These are phyloP conservation scores for Netelia virgata DNA, from an alignment of 2,888 invertebrate species.

Conservation along the genomic window DNA sequence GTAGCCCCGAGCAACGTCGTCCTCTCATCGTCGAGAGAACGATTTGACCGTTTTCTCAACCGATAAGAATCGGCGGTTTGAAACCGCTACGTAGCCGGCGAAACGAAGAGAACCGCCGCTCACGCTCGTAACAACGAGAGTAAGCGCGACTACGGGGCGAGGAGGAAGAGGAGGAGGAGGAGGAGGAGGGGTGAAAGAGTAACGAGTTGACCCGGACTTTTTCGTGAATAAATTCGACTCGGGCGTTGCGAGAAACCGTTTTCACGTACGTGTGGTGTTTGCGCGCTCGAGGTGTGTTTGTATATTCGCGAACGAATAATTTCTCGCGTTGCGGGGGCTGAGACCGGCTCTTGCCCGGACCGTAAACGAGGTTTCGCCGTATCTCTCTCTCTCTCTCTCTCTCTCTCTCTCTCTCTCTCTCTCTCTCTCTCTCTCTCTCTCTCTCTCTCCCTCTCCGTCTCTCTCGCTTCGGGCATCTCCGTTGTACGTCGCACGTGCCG, in stretches of 20 bases:
- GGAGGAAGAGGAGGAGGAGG: neutral
- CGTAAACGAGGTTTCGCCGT: constrained; percentile 54
- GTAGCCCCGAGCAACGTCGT: too few species aligned
- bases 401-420: constrained; percentile 15
- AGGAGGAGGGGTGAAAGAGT: constrained; percentile 39
- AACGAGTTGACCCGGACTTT: constrained; percentile 58
- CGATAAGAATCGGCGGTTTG: constrained; percentile 41
- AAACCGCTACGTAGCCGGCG: neutral
- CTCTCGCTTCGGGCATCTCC: constrained; percentile 9
- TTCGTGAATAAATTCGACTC: constrained; percentile 43
- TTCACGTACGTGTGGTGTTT: too few species aligned
- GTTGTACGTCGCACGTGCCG: constrained; percentile 55
- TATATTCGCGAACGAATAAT: constrained; percentile 42
- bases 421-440: constrained; percentile 20
- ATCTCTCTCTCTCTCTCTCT: constrained; percentile 19
- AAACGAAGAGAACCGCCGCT: neutral
- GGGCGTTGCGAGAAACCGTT: neutral
- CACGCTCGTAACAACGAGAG: constrained; percentile 2
- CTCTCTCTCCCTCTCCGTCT: constrained; percentile 17
- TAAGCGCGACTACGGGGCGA: neutral
- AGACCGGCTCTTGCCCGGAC: constrained; percentile 42
- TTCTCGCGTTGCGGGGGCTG: constrained; percentile 58
- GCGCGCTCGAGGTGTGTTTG: neutral
- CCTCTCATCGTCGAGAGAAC: too few species aligned
- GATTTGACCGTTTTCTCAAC: neutral